Evolutionary conservation across 2,797 vertebrate genomes (phyloP).

Genomic region (Momotus momota): DNA sequence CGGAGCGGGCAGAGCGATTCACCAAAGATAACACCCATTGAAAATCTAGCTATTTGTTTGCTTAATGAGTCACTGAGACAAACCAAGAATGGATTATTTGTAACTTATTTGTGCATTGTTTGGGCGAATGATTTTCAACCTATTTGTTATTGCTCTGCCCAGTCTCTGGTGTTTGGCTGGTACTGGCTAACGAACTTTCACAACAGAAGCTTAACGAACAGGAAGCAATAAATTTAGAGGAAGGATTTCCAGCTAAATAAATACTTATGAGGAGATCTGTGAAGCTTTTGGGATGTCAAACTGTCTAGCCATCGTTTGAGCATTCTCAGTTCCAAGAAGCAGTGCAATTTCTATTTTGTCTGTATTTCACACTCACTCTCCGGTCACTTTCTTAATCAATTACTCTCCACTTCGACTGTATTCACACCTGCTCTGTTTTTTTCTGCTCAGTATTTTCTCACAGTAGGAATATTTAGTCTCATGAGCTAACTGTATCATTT

Average conservation of each 20-base stretch:
- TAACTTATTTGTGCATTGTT: neutral
- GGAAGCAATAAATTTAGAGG: neutral
- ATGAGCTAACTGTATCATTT: neutral
- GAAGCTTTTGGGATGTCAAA: neutral
- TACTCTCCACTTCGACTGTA: neutral
- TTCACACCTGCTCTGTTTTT: neutral
- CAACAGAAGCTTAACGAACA: neutral
- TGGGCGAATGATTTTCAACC: neutral
- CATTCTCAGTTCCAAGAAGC: neutral
- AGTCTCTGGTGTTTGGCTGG: neutral
- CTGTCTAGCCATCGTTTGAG: neutral
- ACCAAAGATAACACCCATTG: neutral
- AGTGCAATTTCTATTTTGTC: neutral
- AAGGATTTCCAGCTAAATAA: constrained; percentile 30
- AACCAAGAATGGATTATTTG: neutral
- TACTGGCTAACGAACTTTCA: neutral
- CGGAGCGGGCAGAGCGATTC: neutral
- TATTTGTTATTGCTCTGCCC: neutral
- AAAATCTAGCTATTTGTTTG: constrained; percentile 39
- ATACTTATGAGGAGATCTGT: neutral
- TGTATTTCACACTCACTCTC: neutral
- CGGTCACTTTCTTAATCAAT: neutral
- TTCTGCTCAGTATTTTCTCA: neutral
- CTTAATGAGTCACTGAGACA: neutral
- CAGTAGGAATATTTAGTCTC: neutral